These are phyloP conservation scores for Anguilla rostrata DNA, from an alignment of 2,113 vertebrate species.

Conservation along the genomic window DNA sequence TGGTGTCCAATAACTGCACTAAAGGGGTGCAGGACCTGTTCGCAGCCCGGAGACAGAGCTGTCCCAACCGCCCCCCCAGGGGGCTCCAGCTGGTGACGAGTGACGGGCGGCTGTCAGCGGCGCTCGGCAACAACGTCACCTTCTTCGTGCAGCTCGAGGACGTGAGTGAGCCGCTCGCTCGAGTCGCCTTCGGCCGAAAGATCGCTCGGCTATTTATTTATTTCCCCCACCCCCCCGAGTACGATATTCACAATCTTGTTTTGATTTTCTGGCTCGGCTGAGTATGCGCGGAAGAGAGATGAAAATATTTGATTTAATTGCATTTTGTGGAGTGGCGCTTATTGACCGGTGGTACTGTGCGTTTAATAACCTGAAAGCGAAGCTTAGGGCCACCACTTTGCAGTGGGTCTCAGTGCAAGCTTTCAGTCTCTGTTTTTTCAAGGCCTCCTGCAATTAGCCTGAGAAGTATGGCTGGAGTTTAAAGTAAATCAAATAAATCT, in stretches of 20 bases:
- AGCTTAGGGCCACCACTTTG: neutral
- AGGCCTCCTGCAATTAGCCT: neutral
- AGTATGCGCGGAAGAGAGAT: neutral
- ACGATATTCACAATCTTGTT: neutral
- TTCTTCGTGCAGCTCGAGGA: conserved; percentile 87
- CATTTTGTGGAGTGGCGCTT: neutral
- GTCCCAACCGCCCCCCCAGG: conserved; percentile 78
- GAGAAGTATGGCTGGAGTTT: neutral
- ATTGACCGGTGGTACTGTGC: neutral
- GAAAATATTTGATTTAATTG: neutral
- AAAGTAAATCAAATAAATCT: neutral
- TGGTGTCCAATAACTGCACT: conserved; percentile 93
- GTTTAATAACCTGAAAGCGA: neutral
- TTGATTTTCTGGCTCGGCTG: neutral
- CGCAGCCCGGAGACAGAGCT: conserved; percentile 80
- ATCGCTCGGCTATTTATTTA: no score
- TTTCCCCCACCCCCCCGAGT: no score
- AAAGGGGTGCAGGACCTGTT: conserved; percentile 79
- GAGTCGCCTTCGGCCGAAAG: neutral
- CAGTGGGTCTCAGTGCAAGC: neutral
- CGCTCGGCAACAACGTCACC: conserved; percentile 83
- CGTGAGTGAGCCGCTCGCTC: conserved; percentile 59
- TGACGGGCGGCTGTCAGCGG: conserved; percentile 76
- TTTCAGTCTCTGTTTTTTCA: neutral
- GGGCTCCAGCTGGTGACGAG: conserved; percentile 83